A percentile compares a stretch with the other conserved stretches of the same genome.
phyloP scores from a whole-genome alignment of 2,888 invertebrate genomes.

The Chydorus sphaericus region DNA sequence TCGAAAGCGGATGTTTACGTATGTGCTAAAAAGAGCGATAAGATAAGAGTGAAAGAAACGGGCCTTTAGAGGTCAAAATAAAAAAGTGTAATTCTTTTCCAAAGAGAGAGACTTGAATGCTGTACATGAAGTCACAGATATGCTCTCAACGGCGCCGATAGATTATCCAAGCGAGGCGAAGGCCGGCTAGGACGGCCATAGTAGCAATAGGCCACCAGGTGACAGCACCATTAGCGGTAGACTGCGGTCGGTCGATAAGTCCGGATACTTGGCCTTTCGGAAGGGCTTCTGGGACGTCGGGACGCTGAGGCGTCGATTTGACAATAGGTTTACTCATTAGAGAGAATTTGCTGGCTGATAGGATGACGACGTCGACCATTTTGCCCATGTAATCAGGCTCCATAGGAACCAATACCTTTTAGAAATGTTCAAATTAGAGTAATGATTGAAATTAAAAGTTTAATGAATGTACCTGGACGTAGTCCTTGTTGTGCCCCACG shows the following conservation, averaged over 20 bases:
- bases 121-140: neutral
- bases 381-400: conserved; percentile 63
- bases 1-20: too few species aligned
- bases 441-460: neutral
- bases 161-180: neutral
- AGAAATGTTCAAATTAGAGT: too few species aligned
- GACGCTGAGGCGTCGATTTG: neutral
- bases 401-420: conserved; percentile 60
- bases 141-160: neutral
- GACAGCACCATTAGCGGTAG: neutral
- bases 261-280: conserved; percentile 9
- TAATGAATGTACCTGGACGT: conserved; percentile 57
- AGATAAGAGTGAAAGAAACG: too few species aligned
- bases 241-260: neutral
- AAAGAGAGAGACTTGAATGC: conserved; percentile 1
- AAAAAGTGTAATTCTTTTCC: too few species aligned
- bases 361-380: conserved; percentile 59
- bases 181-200: neutral
- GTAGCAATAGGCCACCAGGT: neutral
- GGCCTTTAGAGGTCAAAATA: too few species aligned
- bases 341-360: conserved; percentile 53
- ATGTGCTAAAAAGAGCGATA: too few species aligned
- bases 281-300: conserved; percentile 6
- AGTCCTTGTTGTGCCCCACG: conserved; percentile 89
- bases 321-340: conserved; percentile 51